Evolutionary conservation across 2,797 vertebrate genomes (phyloP).

Genomic region (Coilia nasus): DNA sequence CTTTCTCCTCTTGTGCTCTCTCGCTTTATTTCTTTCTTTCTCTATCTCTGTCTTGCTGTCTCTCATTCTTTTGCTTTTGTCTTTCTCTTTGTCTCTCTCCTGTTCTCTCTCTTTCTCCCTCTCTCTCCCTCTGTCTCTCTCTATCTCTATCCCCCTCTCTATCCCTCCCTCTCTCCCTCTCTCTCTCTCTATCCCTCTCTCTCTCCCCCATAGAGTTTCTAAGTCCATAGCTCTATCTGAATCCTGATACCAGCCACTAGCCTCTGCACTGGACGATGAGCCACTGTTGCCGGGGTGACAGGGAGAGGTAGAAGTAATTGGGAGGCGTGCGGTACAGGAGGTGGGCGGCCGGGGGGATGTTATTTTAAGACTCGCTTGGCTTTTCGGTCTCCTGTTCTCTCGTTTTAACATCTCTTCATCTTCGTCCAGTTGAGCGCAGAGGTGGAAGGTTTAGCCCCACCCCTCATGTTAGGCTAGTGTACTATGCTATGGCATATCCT

Average conservation of each 20-base stretch:
- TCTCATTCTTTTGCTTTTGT: background rate
- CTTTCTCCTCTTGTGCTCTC: background rate
- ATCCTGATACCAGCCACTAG: background rate
- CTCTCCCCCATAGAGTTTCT: background rate
- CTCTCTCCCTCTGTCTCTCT: too few species aligned
- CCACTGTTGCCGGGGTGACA: background rate
- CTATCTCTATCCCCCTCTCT: too few species aligned
- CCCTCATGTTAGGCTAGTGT: too few species aligned
- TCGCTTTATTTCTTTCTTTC: background rate
- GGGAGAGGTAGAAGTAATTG: slow-evolving; percentile 52
- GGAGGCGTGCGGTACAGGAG: slow-evolving; percentile 57
- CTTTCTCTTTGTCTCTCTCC: background rate
- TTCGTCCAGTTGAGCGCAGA: background rate
- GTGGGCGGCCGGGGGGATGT: slow-evolving; percentile 49
- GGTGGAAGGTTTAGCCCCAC: too few species aligned
- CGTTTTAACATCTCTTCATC: background rate
- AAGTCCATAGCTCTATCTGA: background rate
- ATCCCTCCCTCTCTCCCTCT: too few species aligned
- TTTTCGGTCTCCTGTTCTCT: slow-evolving; percentile 34
- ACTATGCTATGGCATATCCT: too few species aligned
- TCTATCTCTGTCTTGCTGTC: background rate
- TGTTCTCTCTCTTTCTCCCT: too few species aligned
- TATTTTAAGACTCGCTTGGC: slow-evolving; percentile 58
- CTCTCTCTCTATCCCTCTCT: too few species aligned
- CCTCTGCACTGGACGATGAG: background rate